Conservation (phyloP, 2,113 vertebrate genomes). For the Strix uralensis region DNA sequence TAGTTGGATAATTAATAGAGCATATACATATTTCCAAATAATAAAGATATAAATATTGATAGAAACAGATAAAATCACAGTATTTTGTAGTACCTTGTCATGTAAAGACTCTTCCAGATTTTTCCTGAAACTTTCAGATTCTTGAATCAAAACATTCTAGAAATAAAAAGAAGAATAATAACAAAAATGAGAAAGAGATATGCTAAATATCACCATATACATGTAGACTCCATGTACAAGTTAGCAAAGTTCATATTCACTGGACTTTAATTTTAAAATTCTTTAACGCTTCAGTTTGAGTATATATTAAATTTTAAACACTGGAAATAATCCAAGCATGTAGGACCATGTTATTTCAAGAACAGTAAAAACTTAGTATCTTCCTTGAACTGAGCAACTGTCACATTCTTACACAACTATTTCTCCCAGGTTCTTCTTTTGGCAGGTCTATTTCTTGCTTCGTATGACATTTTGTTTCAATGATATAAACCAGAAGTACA, state of each 20-base stretch:
- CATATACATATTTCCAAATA: background rate
- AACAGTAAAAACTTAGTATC: background rate
- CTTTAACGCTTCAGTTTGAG: background rate
- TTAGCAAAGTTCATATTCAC: background rate
- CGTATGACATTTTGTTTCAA: background rate
- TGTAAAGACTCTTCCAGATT: slow-evolving; percentile 97
- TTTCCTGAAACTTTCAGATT: slow-evolving; percentile 95
- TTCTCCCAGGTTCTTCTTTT: background rate
- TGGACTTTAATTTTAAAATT: background rate
- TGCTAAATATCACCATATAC: background rate
- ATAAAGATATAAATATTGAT: background rate
- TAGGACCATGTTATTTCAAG: background rate
- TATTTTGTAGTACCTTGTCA: slow-evolving; percentile 85
- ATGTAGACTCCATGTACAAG: background rate
- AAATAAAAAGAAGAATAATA: background rate
- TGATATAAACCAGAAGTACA: background rate
- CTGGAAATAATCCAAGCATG: background rate
- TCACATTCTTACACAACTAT: background rate
- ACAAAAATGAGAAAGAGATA: background rate
- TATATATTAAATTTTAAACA: background rate
- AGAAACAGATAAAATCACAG: background rate
- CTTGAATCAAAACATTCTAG: slow-evolving; percentile 96
- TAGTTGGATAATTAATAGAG: background rate
- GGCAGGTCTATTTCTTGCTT: background rate
- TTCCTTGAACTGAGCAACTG: background rate